These are phyloP conservation scores for Pagrus major DNA, from an alignment of 2,113 vertebrate genomes.

Conservation along the genomic window DNA sequence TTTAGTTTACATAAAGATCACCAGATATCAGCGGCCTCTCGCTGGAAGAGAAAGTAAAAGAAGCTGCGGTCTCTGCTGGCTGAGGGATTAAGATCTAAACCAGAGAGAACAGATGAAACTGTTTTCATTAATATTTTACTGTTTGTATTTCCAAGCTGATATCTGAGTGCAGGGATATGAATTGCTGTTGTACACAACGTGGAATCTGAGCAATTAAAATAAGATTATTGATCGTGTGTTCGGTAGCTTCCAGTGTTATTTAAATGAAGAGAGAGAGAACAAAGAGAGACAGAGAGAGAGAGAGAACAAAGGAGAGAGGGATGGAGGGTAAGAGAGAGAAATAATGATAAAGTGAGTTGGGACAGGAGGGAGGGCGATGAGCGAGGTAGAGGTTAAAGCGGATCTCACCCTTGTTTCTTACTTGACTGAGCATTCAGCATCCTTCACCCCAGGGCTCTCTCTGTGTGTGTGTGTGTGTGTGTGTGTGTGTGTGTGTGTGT, in stretches of 20 bases:
- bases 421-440: constrained; percentile 50
- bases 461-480: constrained; percentile 14
- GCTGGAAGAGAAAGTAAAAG: not conserved
- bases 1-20: not conserved
- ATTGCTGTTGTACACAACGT: not conserved
- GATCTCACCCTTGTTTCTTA: constrained; percentile 38
- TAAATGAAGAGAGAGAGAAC: not conserved
- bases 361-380: not conserved
- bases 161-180: not conserved
- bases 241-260: not conserved
- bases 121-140: constrained; percentile 18
- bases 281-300: not conserved
- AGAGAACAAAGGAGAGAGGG: not conserved
- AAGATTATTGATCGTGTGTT: not conserved
- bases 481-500: constrained; percentile 13
- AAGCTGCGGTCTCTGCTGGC: not conserved
- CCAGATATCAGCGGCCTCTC: not conserved
- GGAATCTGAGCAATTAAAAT: not conserved
- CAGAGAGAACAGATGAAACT: not conserved
- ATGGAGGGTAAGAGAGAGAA: not conserved
- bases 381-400: constrained; percentile 35
- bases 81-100: constrained; percentile 41
- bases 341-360: not conserved
- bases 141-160: constrained; percentile 4
- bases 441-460: constrained; percentile 32